phyloP scores from a whole-genome alignment of 2,888 invertebrate genomes.

The Eucera pruinosa region DNA sequence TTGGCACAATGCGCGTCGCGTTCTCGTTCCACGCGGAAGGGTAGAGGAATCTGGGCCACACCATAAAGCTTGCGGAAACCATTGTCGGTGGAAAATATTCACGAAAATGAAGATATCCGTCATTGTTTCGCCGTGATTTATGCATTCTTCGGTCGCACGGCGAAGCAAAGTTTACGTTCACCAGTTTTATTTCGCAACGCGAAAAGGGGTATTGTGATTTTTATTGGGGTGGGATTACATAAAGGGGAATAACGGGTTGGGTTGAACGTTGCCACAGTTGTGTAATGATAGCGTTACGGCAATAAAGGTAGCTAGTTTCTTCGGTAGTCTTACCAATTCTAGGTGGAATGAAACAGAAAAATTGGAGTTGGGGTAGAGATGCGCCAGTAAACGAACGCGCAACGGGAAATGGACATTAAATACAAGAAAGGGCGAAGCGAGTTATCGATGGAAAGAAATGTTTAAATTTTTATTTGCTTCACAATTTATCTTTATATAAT shows the following conservation, averaged over 20 bases:
- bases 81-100: slow-evolving; percentile 7
- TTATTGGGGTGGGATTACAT: not conserved
- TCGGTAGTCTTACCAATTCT: too few species aligned
- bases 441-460: too few species aligned
- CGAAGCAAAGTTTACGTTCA: not conserved
- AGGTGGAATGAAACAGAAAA: too few species aligned
- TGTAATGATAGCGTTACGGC: too few species aligned
- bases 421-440: too few species aligned
- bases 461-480: too few species aligned
- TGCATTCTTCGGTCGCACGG: not conserved
- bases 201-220: not conserved
- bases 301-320: too few species aligned
- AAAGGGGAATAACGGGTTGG: not conserved
- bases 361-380: too few species aligned
- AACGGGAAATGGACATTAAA: too few species aligned
- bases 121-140: slow-evolving; percentile 32
- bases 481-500: too few species aligned
- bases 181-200: not conserved
- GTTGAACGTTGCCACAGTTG: too few species aligned
- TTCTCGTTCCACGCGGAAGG: not conserved
- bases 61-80: slow-evolving; percentile 33
- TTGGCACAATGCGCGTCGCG: not conserved
- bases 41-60: slow-evolving; percentile 10
- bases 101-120: not conserved
- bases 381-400: too few species aligned